A percentile compares a stretch with the other conserved stretches of the same genome.
Conservation (phyloP, 2,797 vertebrate genomes). For the Melanotaenia parkinsoni region DNA sequence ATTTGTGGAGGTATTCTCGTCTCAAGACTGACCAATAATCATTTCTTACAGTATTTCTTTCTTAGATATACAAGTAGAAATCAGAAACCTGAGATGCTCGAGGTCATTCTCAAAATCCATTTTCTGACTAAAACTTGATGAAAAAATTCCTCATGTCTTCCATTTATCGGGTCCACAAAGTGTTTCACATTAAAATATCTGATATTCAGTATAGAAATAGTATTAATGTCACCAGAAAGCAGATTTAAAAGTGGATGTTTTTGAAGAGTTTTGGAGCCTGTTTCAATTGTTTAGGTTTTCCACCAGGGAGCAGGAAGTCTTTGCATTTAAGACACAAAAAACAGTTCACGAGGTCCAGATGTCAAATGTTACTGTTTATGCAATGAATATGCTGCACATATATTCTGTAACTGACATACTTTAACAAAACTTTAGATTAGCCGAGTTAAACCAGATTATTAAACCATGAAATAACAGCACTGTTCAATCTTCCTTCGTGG, state of each 20-base stretch:
- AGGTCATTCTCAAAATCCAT: too few relatives aligned
- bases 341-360: not conserved
- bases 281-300: slow-evolving; percentile 31
- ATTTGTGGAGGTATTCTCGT: not conserved
- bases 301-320: slow-evolving; percentile 57
- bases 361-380: too few relatives aligned
- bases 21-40: not conserved
- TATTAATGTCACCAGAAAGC: slow-evolving; percentile 8
- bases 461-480: not conserved
- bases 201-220: not conserved
- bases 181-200: not conserved
- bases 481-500: not conserved
- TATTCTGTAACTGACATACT: too few relatives aligned
- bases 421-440: too few relatives aligned
- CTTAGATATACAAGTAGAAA: not conserved
- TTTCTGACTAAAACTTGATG: too few relatives aligned
- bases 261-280: slow-evolving; percentile 7
- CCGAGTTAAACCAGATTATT: not conserved
- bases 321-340: slow-evolving; percentile 12
- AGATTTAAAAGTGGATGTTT: slow-evolving; percentile 18
- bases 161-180: not conserved
- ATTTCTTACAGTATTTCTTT: not conserved
- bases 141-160: too few relatives aligned
- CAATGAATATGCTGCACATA: too few relatives aligned
- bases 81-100: not conserved